These are phyloP conservation scores for Galaxias olidus DNA, from an alignment of 2,797 vertebrate species.

Conservation along the genomic window DNA sequence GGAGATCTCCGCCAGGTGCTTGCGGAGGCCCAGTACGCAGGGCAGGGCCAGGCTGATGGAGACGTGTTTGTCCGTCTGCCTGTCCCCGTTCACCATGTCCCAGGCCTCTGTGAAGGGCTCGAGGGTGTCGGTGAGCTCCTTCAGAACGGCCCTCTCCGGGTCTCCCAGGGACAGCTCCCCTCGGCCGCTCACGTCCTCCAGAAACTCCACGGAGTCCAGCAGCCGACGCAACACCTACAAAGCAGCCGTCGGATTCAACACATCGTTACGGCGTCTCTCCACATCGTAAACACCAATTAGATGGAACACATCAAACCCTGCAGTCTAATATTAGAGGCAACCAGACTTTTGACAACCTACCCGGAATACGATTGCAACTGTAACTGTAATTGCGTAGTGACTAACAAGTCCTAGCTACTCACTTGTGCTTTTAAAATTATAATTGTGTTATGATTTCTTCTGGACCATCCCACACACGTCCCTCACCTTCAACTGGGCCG, in stretches of 20 bases:
- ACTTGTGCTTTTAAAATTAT: neutral
- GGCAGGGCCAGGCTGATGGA: conserved; percentile 80
- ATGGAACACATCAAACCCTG: neutral
- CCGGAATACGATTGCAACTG: too few species aligned
- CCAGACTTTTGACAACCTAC: too few species aligned
- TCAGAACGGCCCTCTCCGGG: conserved; percentile 70
- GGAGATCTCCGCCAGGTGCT: conserved; percentile 78
- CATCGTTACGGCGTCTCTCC: neutral
- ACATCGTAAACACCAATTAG: neutral
- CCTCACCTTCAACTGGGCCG: conserved; percentile 75
- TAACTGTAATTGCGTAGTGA: too few species aligned
- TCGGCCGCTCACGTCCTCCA: conserved; percentile 78
- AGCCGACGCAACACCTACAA: conserved; percentile 71
- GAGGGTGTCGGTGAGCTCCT: conserved; percentile 75
- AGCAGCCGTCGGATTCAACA: neutral
- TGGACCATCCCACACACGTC: neutral
- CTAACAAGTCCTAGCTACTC: neutral
- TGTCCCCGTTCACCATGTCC: conserved; percentile 79
- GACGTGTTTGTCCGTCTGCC: conserved; percentile 73
- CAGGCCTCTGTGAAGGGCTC: conserved; percentile 82
- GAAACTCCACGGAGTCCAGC: conserved; percentile 76
- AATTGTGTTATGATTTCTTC: neutral
- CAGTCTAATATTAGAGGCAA: too few species aligned
- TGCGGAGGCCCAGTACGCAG: conserved; percentile 79
- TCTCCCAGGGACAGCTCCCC: conserved; percentile 66